A percentile compares a stretch with the other conserved stretches of the same genome.
These are phyloP conservation scores for Rhyacophila evoluta DNA, from an alignment of 2,888 invertebrate genomes.

Conservation along the genomic window DNA sequence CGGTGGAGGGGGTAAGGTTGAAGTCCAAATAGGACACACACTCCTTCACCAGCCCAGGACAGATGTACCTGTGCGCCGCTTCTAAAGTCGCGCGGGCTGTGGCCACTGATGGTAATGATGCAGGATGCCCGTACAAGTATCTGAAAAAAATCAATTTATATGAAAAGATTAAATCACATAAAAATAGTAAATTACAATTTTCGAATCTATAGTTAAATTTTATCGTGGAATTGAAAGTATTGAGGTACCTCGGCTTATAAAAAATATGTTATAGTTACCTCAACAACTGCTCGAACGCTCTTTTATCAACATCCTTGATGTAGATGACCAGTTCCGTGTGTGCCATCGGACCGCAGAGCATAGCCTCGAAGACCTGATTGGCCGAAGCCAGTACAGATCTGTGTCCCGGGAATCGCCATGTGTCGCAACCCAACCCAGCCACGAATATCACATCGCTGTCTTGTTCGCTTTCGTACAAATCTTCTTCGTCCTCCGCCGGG, in stretches of 20 bases:
- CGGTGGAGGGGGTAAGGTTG: slow-evolving; percentile 74
- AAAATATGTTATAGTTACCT: slow-evolving; percentile 60
- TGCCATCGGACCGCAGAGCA: slow-evolving; percentile 66
- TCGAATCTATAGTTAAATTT: too few species aligned
- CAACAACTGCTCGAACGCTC: slow-evolving; percentile 76
- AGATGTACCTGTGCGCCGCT: slow-evolving; percentile 80
- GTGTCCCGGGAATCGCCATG: slow-evolving; percentile 78
- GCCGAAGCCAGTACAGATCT: slow-evolving; percentile 73
- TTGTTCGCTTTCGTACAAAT: slow-evolving; percentile 68
- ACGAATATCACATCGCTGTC: slow-evolving; percentile 74
- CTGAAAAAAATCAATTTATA: slow-evolving; percentile 60
- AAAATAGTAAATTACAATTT: too few species aligned
- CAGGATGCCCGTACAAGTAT: slow-evolving; percentile 75
- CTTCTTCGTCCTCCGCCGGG: slow-evolving; percentile 18
- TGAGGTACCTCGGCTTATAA: too few species aligned
- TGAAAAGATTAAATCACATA: too few species aligned
- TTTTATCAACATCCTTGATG: slow-evolving; percentile 74
- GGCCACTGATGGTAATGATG: slow-evolving; percentile 72
- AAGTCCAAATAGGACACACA: slow-evolving; percentile 77
- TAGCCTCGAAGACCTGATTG: slow-evolving; percentile 75
- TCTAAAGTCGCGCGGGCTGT: slow-evolving; percentile 79
- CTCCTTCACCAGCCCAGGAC: slow-evolving; percentile 76
- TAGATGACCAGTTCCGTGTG: slow-evolving; percentile 64
- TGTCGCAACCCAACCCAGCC: slow-evolving; percentile 74
- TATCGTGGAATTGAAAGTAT: too few species aligned